A percentile compares a stretch with the other conserved stretches of the same genome.
phyloP scores from a whole-genome alignment of 2,797 vertebrate species.

The Botia kubotai region DNA sequence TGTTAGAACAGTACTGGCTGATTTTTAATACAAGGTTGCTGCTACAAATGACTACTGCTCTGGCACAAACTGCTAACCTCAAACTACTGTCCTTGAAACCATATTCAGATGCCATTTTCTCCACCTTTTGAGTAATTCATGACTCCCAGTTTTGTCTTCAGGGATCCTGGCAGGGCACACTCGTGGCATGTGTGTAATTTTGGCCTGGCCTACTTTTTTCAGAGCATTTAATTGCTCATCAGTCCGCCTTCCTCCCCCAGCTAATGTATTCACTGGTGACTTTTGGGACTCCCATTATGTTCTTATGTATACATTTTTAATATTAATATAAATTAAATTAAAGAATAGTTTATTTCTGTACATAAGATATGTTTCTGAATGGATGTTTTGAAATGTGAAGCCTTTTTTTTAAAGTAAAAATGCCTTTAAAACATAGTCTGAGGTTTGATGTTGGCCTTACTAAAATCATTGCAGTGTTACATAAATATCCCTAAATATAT shows the following conservation, averaged over 20 bases:
- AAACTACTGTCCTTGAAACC: slow-evolving; percentile 18
- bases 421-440: neutral
- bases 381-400: neutral
- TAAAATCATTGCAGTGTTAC: neutral
- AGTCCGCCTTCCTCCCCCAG: slow-evolving; percentile 23
- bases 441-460: too few species aligned
- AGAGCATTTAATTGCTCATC: slow-evolving; percentile 40
- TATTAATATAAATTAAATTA: neutral
- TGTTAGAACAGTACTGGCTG: too few species aligned
- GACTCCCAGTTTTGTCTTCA: slow-evolving; percentile 30
- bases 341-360: slow-evolving; percentile 30
- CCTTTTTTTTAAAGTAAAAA: neutral
- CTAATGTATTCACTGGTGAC: slow-evolving; percentile 17
- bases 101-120: slow-evolving; percentile 10
- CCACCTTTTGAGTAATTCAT: slow-evolving; percentile 37
- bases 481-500: neutral
- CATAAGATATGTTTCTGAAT: neutral
- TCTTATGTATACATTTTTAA: slow-evolving; percentile 38
- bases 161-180: slow-evolving; percentile 29
- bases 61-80: neutral
- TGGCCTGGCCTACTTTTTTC: slow-evolving; percentile 47
- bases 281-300: slow-evolving; percentile 29
- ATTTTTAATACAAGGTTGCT: neutral
- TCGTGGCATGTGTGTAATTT: slow-evolving; percentile 35
- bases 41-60: neutral